A percentile compares a stretch with the other conserved stretches of the same genome.
These are phyloP conservation scores for Anas bernieri DNA, from an alignment of 2,797 vertebrate genomes.

Conservation along the genomic window DNA sequence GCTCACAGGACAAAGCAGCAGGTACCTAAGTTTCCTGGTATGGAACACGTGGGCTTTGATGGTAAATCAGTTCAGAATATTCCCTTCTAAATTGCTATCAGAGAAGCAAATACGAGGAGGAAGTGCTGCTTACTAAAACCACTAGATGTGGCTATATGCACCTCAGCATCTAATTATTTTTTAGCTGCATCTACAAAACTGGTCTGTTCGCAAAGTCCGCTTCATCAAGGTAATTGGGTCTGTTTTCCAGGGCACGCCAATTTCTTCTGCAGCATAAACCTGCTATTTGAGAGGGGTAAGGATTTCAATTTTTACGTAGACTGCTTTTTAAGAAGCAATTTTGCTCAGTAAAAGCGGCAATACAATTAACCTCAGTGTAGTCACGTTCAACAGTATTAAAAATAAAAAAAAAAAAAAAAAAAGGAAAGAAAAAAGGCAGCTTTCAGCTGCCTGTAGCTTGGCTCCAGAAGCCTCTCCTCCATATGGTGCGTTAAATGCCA, in stretches of 20 bases:
- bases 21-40: not conserved
- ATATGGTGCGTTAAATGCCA: slow-evolving; percentile 35
- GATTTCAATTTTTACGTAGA: not conserved
- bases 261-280: not conserved
- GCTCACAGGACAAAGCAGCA: not conserved
- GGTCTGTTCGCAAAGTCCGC: rapidly evolving
- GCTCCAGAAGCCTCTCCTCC: slow-evolving; percentile 18
- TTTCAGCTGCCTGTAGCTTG: slow-evolving; percentile 31
- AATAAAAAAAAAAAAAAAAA: not conserved
- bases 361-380: not conserved
- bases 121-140: not conserved
- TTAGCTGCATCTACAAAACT: not conserved
- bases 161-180: not conserved
- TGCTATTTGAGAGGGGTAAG: not conserved
- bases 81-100: not conserved
- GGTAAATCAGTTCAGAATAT: not conserved
- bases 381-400: not conserved
- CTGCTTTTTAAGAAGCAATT: not conserved
- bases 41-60: rapidly evolving
- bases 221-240: not conserved
- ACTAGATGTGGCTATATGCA: not conserved
- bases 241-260: not conserved
- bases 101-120: not conserved
- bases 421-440: not conserved
- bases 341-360: not conserved